A percentile compares a stretch with the other conserved stretches of the same genome.
Conservation (phyloP, 2,797 vertebrate genomes). For the Poeciliopsis infans region DNA sequence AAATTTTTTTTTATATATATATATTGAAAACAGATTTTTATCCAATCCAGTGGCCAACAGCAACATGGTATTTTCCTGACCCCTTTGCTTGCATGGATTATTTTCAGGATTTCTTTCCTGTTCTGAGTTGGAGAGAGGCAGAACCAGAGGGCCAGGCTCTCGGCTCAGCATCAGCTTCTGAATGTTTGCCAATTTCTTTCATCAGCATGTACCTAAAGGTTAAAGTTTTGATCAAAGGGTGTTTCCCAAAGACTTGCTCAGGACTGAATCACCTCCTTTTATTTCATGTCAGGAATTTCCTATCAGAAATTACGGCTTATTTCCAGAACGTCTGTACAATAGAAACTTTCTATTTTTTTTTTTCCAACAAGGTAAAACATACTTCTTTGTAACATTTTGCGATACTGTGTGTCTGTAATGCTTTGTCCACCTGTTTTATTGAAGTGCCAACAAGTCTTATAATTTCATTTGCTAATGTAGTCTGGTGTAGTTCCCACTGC, state of each 20-base stretch:
- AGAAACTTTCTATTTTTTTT: constrained; percentile 18
- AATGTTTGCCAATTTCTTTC: constrained; percentile 42
- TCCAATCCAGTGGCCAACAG: constrained; percentile 40
- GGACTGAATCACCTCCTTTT: constrained; percentile 34
- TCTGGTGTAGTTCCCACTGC: constrained; percentile 40
- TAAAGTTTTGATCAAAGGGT: constrained; percentile 25
- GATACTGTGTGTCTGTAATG: constrained; percentile 45
- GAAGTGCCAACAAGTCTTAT: constrained; percentile 74
- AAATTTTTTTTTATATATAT: not conserved
- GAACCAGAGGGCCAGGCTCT: not conserved
- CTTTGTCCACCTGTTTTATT: constrained; percentile 36
- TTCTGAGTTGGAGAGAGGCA: constrained; percentile 25
- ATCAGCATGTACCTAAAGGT: constrained; percentile 45
- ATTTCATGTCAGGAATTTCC: constrained; percentile 25
- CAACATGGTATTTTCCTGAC: constrained; percentile 25
- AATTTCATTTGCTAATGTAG: constrained; percentile 41
- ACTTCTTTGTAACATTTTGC: constrained; percentile 38
- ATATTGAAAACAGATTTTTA: constrained; percentile 21
- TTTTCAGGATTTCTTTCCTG: constrained; percentile 28
- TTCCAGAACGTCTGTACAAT: constrained; percentile 23
- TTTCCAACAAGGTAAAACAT: constrained; percentile 7
- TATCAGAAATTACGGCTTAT: constrained; percentile 22
- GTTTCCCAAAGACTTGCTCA: constrained; percentile 68
- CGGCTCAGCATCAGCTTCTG: constrained; percentile 19
- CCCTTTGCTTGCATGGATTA: constrained; percentile 30